Conservation (phyloP, 1,140 invertebrate genomes). For the Drosophila biarmipes region DNA sequence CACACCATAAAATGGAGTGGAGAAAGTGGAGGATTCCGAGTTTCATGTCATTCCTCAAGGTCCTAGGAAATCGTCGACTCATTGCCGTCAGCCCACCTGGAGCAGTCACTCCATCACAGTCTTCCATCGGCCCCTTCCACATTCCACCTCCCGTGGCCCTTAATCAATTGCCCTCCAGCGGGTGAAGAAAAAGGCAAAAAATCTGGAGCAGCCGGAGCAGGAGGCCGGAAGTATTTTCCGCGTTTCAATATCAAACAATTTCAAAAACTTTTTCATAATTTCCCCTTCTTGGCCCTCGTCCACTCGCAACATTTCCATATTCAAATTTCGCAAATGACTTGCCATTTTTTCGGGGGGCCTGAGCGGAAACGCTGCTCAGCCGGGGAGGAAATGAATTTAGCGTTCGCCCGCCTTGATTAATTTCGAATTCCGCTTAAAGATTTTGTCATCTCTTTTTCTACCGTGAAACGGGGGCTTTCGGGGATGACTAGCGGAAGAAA, state of each 20-base stretch:
- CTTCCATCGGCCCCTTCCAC: background rate
- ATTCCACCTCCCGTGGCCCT: background rate
- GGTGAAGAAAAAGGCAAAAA: background rate
- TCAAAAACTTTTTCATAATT: conserved; percentile 55
- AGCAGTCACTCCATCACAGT: conserved; percentile 29
- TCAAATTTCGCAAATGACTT: conserved; percentile 66
- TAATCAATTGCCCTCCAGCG: conserved; percentile 40
- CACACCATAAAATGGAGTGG: conserved; percentile 9
- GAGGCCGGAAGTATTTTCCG: conserved; percentile 10
- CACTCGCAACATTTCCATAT: conserved; percentile 61
- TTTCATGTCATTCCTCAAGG: conserved; percentile 1
- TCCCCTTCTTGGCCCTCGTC: conserved; percentile 15
- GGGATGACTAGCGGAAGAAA: conserved; percentile 53
- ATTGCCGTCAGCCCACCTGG: conserved; percentile 32
- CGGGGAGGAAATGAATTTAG: conserved; percentile 56
- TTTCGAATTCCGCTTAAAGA: conserved; percentile 49
- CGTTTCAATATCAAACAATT: conserved; percentile 55
- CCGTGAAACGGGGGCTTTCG: background rate
- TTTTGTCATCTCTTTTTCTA: conserved; percentile 6
- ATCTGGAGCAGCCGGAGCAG: background rate
- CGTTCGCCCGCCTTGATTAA: conserved; percentile 37
- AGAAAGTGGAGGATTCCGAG: conserved; percentile 10
- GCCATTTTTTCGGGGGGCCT: conserved; percentile 16
- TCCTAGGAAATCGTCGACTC: conserved; percentile 19
- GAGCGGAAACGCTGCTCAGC: conserved; percentile 38